Evolutionary conservation across 2,797 vertebrate genomes (phyloP).

Genomic region (Lutra lutra): DNA sequence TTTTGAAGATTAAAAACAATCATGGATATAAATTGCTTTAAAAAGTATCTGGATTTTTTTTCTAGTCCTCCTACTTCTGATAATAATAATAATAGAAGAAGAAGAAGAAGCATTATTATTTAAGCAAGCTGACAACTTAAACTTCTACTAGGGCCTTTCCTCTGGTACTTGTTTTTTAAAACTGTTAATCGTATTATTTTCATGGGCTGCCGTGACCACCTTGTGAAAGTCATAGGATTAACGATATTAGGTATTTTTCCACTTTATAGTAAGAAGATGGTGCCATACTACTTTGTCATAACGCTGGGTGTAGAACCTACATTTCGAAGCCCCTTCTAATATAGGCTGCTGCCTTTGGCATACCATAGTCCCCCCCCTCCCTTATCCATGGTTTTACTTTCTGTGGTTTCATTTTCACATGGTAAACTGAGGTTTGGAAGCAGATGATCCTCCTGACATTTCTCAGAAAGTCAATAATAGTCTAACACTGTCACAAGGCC

Average conservation of each 20-base stretch:
- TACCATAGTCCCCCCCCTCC: not conserved
- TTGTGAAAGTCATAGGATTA: not conserved
- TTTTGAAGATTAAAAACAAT: slow-evolving; percentile 2
- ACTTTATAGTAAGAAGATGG: not conserved
- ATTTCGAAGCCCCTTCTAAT: slow-evolving; percentile 9
- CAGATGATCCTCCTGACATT: not conserved
- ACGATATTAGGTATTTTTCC: not conserved
- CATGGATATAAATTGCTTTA: not conserved
- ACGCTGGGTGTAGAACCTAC: not conserved
- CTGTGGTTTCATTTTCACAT: not conserved
- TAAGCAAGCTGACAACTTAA: not conserved
- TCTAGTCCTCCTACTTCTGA: not conserved
- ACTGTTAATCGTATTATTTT: not conserved
- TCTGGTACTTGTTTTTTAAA: not conserved
- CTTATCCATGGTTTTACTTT: not conserved
- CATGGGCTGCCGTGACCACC: not conserved
- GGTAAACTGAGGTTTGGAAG: not conserved
- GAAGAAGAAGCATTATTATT: not conserved
- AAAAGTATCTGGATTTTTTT: not conserved
- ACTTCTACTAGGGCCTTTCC: not conserved
- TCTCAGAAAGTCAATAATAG: not conserved
- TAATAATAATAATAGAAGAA: not conserved
- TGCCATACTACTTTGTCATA: not conserved
- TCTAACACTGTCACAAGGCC: not conserved
- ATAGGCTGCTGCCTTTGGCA: not conserved